Percentiles rank a stretch among this genome's conserved stretches.
phyloP scores from a whole-genome alignment of 2,888 invertebrate species.

The Meliscaeva auricollis region DNA sequence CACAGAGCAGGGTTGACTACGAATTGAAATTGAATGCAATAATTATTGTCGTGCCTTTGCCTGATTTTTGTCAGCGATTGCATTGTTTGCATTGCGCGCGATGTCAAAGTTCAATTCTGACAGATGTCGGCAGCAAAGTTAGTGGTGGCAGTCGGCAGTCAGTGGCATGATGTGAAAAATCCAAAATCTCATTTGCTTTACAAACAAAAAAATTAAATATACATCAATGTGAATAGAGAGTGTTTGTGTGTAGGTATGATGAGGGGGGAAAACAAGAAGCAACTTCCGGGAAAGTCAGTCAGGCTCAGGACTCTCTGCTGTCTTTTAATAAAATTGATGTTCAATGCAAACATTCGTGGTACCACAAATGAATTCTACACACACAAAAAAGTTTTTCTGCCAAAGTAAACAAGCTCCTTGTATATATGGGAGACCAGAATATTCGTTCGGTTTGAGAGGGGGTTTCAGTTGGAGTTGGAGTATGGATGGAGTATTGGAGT shows the following conservation, averaged over 20 bases:
- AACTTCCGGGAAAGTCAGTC: conserved; percentile 28
- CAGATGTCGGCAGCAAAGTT: conserved; percentile 52
- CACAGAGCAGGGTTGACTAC: conserved; percentile 43
- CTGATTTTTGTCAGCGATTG: conserved; percentile 58
- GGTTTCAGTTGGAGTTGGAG: background rate
- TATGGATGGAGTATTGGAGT: no score
- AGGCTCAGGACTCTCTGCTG: conserved; percentile 15
- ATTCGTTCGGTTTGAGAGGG: background rate
- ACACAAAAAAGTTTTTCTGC: conserved; percentile 46
- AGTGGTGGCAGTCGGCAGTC: background rate
- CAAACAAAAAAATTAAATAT: conserved; percentile 74
- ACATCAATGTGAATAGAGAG: background rate
- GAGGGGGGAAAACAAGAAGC: background rate
- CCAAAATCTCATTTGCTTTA: conserved; percentile 71
- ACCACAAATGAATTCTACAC: conserved; percentile 61
- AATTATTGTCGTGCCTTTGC: conserved; percentile 38
- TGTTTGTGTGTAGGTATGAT: background rate
- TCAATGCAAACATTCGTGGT: conserved; percentile 61
- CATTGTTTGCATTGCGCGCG: conserved; percentile 53
- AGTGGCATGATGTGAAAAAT: conserved; percentile 50
- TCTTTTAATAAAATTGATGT: conserved; percentile 70
- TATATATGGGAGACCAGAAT: background rate
- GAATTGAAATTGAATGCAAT: conserved; percentile 63
- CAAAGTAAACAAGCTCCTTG: conserved; percentile 52
- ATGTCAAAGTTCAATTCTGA: conserved; percentile 72